phyloP scores from a whole-genome alignment of 92 coral and sea anemone genomes.

The Pocillopora meandrina region DNA sequence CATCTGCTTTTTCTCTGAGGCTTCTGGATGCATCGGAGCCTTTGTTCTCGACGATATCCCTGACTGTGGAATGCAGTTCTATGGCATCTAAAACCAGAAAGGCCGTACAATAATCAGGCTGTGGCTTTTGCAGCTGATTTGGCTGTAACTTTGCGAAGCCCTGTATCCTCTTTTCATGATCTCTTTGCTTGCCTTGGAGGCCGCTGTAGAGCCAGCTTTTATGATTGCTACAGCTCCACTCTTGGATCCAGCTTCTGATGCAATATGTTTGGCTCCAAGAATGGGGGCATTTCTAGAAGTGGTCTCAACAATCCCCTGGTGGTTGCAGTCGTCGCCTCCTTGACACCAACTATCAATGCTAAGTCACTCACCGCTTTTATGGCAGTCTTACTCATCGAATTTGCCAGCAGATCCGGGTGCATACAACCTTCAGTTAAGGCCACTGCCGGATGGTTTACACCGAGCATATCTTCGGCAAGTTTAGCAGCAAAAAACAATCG shows the following conservation, averaged over 20 bases:
- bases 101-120: conserved; percentile 7
- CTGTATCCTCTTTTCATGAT: neutral
- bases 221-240: neutral
- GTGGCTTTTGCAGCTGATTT: neutral
- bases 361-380: neutral
- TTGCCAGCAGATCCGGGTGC: conserved; percentile 7
- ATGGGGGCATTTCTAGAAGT: neutral
- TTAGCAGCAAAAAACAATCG: conserved; percentile 8
- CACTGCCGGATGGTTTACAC: neutral
- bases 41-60: conserved; percentile 23
- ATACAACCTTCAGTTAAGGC: neutral
- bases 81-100: conserved; percentile 21
- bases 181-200: neutral
- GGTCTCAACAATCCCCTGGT: conserved; percentile 2
- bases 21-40: conserved; percentile 29
- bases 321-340: neutral
- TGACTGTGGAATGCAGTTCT: conserved; percentile 24
- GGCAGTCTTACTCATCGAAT: neutral
- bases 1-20: conserved; percentile 25
- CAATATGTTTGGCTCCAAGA: neutral
- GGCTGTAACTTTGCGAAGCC: neutral
- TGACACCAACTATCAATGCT: neutral
- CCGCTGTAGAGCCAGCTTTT: conserved; percentile 23
- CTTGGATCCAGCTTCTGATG: neutral
- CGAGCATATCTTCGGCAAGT: conserved; percentile 18